Evolutionary conservation across 2,888 invertebrate species (phyloP).

Genomic region (Trilocha varians): DNA sequence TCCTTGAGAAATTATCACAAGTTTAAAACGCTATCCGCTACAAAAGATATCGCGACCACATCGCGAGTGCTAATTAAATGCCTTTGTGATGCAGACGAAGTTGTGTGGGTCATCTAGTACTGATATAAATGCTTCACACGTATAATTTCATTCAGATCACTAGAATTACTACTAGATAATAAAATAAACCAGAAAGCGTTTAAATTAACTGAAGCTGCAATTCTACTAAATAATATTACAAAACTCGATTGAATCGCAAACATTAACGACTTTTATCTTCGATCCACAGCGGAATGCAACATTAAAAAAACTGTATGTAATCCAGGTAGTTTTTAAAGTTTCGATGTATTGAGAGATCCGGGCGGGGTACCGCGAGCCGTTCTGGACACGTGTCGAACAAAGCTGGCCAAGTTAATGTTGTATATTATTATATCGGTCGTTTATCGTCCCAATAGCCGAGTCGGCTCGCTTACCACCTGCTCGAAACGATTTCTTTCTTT

Average conservation of each 20-base stretch:
- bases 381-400: background rate
- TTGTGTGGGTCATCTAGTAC: too few relatives aligned
- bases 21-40: too few relatives aligned
- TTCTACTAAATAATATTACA: background rate
- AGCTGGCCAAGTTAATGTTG: background rate
- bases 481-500: constrained; percentile 6
- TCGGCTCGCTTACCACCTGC: constrained; percentile 14
- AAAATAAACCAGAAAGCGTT: too few relatives aligned
- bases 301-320: background rate
- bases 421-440: constrained; percentile 10
- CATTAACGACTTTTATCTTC: background rate
- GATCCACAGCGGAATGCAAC: background rate
- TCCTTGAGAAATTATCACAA: too few relatives aligned
- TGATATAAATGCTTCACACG: too few relatives aligned
- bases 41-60: too few relatives aligned
- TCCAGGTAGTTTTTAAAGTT: constrained; percentile 10
- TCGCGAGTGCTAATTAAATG: too few relatives aligned
- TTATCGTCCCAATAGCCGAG: constrained; percentile 9
- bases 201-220: too few relatives aligned
- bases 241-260: background rate
- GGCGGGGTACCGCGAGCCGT: background rate
- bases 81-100: too few relatives aligned
- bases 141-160: too few relatives aligned
- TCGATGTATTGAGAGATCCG: constrained; percentile 7
- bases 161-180: too few relatives aligned